A percentile compares a stretch with the other conserved stretches of the same genome.
Conservation (phyloP, 1,140 invertebrate species). For the Apis florea region DNA sequence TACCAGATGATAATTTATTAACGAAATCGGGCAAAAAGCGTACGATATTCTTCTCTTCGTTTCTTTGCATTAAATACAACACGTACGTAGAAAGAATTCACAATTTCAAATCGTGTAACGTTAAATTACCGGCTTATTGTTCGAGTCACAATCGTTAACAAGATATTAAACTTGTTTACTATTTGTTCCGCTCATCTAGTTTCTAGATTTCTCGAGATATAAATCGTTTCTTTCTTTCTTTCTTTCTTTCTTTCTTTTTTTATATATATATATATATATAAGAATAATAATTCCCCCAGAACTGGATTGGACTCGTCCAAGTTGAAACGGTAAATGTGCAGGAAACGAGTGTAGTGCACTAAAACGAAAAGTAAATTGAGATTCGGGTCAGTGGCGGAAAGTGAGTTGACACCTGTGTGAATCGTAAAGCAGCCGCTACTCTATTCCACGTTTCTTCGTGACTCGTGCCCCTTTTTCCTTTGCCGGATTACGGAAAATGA, state of each 20-base stretch:
- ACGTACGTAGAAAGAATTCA: not conserved
- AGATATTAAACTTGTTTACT: not conserved
- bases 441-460: not conserved
- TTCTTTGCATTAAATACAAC: fast-evolving
- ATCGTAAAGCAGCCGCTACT: not conserved
- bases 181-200: not conserved
- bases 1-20: not conserved
- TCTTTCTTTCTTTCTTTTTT: not conserved
- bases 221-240: slow-evolving; percentile 3
- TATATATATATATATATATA: too few species aligned
- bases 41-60: not conserved
- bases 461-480: not conserved
- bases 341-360: slow-evolving; percentile 6
- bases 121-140: not conserved
- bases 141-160: not conserved
- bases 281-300: slow-evolving; percentile 45
- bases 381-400: slow-evolving; percentile 70
- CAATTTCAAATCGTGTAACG: not conserved
- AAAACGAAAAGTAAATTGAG: slow-evolving; percentile 55
- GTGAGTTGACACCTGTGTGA: slow-evolving; percentile 63
- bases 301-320: not conserved
- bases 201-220: slow-evolving; percentile 39
- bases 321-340: slow-evolving; percentile 55
- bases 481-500: not conserved
- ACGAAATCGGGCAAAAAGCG: not conserved